Percentiles rank a stretch among this genome's conserved stretches.
Conservation (phyloP, 1,140 invertebrate species). For the Archegozetes longisetosus region DNA sequence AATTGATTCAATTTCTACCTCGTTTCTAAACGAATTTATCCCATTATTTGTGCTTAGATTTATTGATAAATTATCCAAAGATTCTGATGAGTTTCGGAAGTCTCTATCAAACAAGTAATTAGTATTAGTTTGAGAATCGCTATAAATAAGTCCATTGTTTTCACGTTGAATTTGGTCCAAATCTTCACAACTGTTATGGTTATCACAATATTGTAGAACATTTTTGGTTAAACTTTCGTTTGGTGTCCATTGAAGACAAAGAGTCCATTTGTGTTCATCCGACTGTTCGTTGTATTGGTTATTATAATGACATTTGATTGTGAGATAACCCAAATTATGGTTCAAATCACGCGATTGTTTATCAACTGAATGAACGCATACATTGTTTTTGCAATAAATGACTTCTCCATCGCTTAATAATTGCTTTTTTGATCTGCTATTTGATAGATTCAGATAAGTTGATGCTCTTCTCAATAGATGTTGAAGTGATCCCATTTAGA, state of each 20-base stretch:
- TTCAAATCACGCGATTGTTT: constrained; percentile 32
- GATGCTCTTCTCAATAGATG: background rate
- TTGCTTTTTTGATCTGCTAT: background rate
- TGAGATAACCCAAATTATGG: constrained; percentile 81
- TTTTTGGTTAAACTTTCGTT: background rate
- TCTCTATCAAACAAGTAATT: no score
- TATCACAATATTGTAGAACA: background rate
- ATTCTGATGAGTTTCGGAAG: no score
- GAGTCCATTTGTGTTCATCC: constrained; percentile 14
- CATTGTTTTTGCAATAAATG: constrained; percentile 74
- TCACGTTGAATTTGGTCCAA: background rate
- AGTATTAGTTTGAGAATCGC: background rate
- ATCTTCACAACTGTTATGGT: background rate
- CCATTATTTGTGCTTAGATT: no score
- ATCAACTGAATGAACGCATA: constrained; percentile 67
- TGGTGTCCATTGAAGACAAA: background rate
- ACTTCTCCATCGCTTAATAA: constrained; percentile 42
- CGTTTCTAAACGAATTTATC: no score
- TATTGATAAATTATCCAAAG: no score
- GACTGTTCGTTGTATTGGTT: background rate
- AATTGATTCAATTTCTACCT: no score
- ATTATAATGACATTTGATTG: constrained; percentile 49
- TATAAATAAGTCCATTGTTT: background rate
- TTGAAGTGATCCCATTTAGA: no score
- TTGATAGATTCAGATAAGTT: background rate